Percentiles rank a stretch among this genome's conserved stretches.
Conservation (phyloP, 2,888 invertebrate genomes). For the Drosophila fulvimacula region DNA sequence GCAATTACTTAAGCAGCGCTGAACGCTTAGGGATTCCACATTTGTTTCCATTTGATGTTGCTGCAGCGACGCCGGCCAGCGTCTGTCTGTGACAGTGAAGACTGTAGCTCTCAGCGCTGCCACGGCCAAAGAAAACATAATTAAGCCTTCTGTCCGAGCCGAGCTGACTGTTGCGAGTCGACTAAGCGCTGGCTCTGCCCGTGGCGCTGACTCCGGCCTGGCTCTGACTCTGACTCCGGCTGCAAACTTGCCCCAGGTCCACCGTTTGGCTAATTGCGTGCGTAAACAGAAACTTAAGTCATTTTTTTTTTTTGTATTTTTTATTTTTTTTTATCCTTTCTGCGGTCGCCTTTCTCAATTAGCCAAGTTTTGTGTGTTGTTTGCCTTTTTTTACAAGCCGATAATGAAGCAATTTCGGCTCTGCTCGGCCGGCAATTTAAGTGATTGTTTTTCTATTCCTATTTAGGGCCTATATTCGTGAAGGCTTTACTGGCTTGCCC, state of each 20-base stretch:
- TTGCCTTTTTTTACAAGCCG: not conserved
- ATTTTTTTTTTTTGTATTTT: not conserved
- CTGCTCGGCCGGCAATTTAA: not conserved
- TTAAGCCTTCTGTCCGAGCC: not conserved
- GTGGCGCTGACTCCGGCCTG: not conserved
- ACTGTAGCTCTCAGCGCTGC: conserved; percentile 8
- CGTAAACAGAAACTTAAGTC: conserved; percentile 10
- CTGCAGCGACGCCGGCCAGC: not conserved
- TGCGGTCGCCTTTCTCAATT: conserved; percentile 3
- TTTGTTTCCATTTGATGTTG: conserved; percentile 19
- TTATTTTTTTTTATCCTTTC: not conserved
- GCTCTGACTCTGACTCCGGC: not conserved
- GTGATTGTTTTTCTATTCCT: not conserved
- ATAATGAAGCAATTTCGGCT: not conserved
- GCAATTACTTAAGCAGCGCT: conserved; percentile 63
- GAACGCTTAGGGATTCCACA: conserved; percentile 44
- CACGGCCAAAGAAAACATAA: conserved; percentile 5
- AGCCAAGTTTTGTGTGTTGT: not conserved
- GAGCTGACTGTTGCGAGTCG: not conserved
- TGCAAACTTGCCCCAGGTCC: conserved; percentile 6
- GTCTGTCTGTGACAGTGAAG: conserved; percentile 8
- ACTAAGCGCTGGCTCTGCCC: not conserved
- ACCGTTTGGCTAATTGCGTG: conserved; percentile 9
- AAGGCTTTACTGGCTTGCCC: not conserved
- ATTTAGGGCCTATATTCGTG: not conserved